A percentile compares a stretch with the other conserved stretches of the same genome.
Conservation (phyloP, 1,140 invertebrate species). For the Plectus sambesii region DNA sequence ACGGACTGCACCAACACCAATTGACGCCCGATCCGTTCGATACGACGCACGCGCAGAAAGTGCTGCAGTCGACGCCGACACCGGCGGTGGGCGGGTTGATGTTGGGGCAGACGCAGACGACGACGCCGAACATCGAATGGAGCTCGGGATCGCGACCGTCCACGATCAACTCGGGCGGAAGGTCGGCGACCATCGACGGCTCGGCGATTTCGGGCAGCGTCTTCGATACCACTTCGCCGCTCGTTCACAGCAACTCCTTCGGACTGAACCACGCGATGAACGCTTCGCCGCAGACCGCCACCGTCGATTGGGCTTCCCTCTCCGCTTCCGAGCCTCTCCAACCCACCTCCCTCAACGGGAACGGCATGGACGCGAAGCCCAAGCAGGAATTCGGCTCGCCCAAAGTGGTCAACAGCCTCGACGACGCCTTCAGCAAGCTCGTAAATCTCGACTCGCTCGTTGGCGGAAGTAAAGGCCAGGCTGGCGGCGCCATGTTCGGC, state of each 20-base stretch:
- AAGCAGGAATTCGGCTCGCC: no score
- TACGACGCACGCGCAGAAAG: no score
- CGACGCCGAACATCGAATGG: slow-evolving; percentile 11
- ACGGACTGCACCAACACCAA: no score
- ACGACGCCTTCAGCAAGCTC: slow-evolving; percentile 41
- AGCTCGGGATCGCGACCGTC: slow-evolving; percentile 18
- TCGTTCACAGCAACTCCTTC: slow-evolving; percentile 3
- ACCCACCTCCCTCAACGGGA: not conserved
- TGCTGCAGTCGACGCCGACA: no score
- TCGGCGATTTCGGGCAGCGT: slow-evolving; percentile 9
- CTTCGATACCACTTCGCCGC: not conserved
- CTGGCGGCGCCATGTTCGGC: slow-evolving; percentile 14
- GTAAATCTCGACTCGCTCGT: slow-evolving; percentile 41
- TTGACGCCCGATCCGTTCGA: no score
- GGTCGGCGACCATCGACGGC: slow-evolving; percentile 5
- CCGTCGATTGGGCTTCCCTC: slow-evolving; percentile 10
- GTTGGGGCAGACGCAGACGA: no score
- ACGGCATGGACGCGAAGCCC: no score
- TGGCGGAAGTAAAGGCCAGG: slow-evolving; percentile 7
- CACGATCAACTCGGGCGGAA: slow-evolving; percentile 12
- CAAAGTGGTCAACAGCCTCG: slow-evolving; percentile 35
- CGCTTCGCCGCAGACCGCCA: slow-evolving; percentile 13
- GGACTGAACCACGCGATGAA: slow-evolving; percentile 2
- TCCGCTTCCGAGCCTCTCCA: slow-evolving; percentile 5
- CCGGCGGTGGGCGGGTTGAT: no score